Evolutionary conservation across 2,113 vertebrate species (phyloP).

Genomic region (Pogonocichla stellata): DNA sequence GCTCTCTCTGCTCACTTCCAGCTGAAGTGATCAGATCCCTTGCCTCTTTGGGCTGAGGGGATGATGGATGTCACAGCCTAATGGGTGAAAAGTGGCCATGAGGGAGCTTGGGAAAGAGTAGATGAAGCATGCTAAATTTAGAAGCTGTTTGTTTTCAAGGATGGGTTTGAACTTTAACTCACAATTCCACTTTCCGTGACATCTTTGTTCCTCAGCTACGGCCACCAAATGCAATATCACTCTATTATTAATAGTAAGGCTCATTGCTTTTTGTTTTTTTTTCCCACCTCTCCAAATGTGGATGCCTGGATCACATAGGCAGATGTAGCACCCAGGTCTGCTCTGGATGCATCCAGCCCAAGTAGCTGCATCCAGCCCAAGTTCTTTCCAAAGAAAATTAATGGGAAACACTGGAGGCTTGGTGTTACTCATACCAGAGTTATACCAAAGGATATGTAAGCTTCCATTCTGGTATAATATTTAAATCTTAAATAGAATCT

Average conservation of each 20-base stretch:
- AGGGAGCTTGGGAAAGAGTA: background rate
- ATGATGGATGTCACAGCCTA: background rate
- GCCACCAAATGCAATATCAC: background rate
- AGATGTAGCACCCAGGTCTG: background rate
- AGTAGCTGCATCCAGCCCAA: background rate
- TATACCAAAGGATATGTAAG: background rate
- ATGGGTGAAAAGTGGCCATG: background rate
- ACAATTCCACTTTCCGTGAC: background rate
- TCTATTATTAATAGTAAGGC: background rate
- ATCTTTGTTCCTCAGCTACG: background rate
- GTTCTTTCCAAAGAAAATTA: background rate
- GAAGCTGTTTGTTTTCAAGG: slow-evolving; percentile 18
- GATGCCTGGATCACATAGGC: background rate
- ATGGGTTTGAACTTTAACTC: background rate
- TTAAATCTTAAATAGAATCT: background rate
- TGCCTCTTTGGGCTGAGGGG: background rate
- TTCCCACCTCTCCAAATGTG: background rate
- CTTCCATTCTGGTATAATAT: background rate
- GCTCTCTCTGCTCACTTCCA: background rate
- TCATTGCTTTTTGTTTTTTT: background rate
- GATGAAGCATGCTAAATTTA: background rate
- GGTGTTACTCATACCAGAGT: background rate
- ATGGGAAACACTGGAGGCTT: background rate
- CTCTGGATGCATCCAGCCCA: background rate
- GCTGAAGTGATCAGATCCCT: background rate